A percentile compares a stretch with the other conserved stretches of the same genome.
Evolutionary conservation across 2,113 vertebrate genomes (phyloP).

Genomic region (Accipiter cooperii): DNA sequence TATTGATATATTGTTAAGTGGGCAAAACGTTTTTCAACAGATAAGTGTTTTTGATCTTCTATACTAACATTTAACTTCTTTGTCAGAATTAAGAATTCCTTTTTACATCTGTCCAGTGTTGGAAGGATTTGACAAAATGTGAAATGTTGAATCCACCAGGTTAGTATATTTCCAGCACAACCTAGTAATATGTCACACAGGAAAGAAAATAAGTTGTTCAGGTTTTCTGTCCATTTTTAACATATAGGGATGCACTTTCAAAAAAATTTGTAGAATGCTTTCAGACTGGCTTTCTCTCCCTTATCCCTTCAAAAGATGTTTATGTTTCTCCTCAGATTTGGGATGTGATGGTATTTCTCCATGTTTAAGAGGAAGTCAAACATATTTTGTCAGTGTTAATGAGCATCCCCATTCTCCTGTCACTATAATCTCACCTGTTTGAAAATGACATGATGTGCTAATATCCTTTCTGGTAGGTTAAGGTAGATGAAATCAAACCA

Average conservation of each 20-base stretch:
- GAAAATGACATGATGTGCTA: neutral
- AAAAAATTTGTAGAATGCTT: neutral
- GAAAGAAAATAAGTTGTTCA: neutral
- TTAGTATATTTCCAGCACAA: neutral
- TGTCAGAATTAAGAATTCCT: neutral
- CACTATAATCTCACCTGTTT: neutral
- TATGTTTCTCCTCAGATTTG: neutral
- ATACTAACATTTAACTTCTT: neutral
- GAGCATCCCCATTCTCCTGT: neutral
- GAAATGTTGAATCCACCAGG: neutral
- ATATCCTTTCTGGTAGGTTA: neutral
- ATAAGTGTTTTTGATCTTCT: neutral
- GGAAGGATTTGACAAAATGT: neutral
- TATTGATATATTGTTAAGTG: neutral
- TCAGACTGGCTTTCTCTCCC: neutral
- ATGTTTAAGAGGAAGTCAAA: neutral
- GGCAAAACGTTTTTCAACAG: neutral
- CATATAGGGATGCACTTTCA: neutral
- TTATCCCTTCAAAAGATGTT: neutral
- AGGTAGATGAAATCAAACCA: neutral
- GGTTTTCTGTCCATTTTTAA: neutral
- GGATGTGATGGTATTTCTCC: neutral
- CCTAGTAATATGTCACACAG: neutral
- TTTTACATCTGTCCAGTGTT: neutral
- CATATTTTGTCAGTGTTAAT: constrained; percentile 2